Evolutionary conservation across 2,888 invertebrate species (phyloP), one percentile per base, ranked within the genome.

Genomic region (Pecten maximus): DNA sequence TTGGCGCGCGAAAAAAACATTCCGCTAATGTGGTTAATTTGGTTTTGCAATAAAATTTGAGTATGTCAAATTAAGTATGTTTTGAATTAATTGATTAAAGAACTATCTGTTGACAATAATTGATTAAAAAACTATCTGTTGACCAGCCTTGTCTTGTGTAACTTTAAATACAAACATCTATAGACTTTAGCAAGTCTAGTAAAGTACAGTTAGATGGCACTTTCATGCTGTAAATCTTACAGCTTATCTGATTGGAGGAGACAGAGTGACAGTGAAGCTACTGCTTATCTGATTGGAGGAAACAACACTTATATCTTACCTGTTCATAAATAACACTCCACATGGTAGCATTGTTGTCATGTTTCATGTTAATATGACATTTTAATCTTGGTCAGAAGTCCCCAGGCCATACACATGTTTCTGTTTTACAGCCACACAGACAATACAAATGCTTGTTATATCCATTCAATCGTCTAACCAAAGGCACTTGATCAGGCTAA

Each of bases 231-330:
- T 74, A 74, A 35, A 35, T 10, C 35, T 28, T 12, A 35, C 35
- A 74, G 74, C 28, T 28, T 74, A 74, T 74, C 74, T 74, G 74
- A 74, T 74, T 74, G 74, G 74, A 35, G 74, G 74, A 74, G 74
- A 74, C 28, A 74, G 19, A 28, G 35, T 28, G 74, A 74, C 74
- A 74, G 2, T 74, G 74, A 2, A 10, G 74, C 74, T 74, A 74
- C 19, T 35, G 35, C 74, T 74, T 74, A 74, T 74, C 74, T 74
- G 74, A 74, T 74, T 74, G 28, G 28, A 35, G 28, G 28, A 74
- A 74, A 74, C 74, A 28, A 35, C 74, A 74, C 35, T 28, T 74
- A 3, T 8, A 35, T 0, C 28, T 8, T 74, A 74, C 35, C 28
- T 28, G 74, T 15, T 28, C 74, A 74, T 74, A 74, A 74, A 74